Percentiles rank a stretch among this genome's conserved stretches.
phyloP scores from a whole-genome alignment of 2,888 invertebrate genomes.

The Hyles lineata region DNA sequence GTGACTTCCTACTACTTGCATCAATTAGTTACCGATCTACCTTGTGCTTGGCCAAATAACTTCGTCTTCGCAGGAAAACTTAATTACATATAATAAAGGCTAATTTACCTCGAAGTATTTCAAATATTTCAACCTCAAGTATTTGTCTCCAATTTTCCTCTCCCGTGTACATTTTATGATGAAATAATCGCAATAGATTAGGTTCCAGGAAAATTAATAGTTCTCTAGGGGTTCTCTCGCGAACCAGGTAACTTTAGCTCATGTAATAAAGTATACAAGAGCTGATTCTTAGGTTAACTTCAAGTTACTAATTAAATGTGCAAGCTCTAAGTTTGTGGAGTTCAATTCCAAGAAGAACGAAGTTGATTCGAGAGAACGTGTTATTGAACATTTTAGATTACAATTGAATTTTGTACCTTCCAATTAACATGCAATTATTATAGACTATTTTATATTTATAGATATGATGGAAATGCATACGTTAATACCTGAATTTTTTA shows the following conservation, averaged over 20 bases:
- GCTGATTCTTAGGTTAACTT: background rate
- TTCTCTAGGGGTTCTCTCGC: background rate
- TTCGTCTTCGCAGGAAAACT: too few relatives aligned
- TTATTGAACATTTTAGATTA: too few relatives aligned
- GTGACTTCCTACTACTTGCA: too few relatives aligned
- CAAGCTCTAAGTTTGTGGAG: background rate
- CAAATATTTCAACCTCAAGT: background rate
- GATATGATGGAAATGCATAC: too few relatives aligned
- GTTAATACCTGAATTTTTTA: too few relatives aligned
- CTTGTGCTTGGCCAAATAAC: too few relatives aligned
- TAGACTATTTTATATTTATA: too few relatives aligned
- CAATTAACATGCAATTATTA: too few relatives aligned
- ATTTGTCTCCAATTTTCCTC: background rate
- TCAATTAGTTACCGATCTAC: too few relatives aligned
- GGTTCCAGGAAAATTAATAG: slow-evolving; percentile 6
- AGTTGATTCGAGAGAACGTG: background rate
- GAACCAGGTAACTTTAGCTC: background rate
- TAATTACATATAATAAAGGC: background rate
- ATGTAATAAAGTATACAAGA: background rate
- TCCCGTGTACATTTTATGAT: background rate
- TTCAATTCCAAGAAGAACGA: background rate
- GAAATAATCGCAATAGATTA: background rate
- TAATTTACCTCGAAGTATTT: background rate
- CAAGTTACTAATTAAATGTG: background rate
- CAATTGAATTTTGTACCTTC: too few relatives aligned